A percentile compares a stretch with the other conserved stretches of the same genome.
These are phyloP conservation scores for Miichthys miiuy DNA, from an alignment of 2,797 vertebrate genomes.

Conservation along the genomic window DNA sequence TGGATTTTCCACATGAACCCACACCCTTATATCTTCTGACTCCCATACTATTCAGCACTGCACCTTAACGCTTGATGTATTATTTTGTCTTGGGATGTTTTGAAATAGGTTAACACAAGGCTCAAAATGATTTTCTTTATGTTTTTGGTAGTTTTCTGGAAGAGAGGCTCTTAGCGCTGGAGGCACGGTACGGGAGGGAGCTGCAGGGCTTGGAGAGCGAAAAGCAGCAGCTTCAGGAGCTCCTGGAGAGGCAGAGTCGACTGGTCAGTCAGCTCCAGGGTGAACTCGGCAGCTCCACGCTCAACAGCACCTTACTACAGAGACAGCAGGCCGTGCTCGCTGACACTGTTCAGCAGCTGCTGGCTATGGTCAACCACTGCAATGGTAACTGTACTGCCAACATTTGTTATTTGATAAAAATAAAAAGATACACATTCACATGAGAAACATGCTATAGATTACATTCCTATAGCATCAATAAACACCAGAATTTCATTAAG, in stretches of 20 bases:
- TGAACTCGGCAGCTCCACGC: slow-evolving; percentile 82
- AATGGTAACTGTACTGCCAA: slow-evolving; percentile 75
- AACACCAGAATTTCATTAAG: slow-evolving; percentile 12
- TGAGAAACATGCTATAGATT: not conserved
- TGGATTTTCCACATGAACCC: slow-evolving; percentile 17
- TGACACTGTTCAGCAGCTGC: slow-evolving; percentile 84
- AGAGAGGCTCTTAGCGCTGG: slow-evolving; percentile 84
- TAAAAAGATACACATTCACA: not conserved
- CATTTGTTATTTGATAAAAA: not conserved
- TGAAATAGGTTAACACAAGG: not conserved
- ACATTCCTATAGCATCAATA: not conserved
- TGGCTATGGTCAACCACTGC: slow-evolving; percentile 83
- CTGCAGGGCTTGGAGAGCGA: slow-evolving; percentile 82
- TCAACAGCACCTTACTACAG: slow-evolving; percentile 86
- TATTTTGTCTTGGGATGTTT: not conserved
- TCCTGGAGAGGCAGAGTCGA: slow-evolving; percentile 83
- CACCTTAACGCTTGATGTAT: not conserved
- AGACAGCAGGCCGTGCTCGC: slow-evolving; percentile 84
- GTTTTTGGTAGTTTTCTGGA: slow-evolving; percentile 84
- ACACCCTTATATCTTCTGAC: not conserved
- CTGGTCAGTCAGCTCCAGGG: slow-evolving; percentile 85
- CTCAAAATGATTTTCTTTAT: slow-evolving; percentile 17
- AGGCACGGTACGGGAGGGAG: slow-evolving; percentile 82
- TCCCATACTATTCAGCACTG: not conserved
- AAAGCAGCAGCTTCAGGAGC: slow-evolving; percentile 85